Base-by-base conservation (phyloP, 2,888 invertebrate species). In the Caenorhabditis sp. region DNA sequence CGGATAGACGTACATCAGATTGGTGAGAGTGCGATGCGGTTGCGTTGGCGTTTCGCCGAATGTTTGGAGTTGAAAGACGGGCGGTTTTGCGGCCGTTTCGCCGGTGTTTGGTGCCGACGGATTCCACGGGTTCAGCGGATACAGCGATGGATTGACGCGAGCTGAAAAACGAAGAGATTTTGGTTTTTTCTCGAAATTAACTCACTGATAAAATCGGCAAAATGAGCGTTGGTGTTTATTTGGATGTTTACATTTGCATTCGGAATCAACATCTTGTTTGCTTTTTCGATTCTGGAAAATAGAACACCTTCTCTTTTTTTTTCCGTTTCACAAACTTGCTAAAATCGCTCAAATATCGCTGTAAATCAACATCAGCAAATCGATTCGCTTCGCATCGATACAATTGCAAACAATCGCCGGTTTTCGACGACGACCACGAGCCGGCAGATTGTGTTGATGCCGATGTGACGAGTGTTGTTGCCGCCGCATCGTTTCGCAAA, bases 1-100 rank as follows among this genome's bases (percentile, higher is more conserved):
- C 0, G 97, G 97, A 88, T 96, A 95, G 19, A 97, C 92, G 88
- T 95, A 97, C 50, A 97, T 90, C 88, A 95, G 93, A 89, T 97
- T 97, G 27, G 92, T 90, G 1, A 93, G 93, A 87, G 93, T 93
- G 0, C 95, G 95, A 88, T 93, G 92, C 27, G 92, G 91, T 81
- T 92, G 92, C 88, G 92, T 92, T 59, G 85, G 84, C 76, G 76
- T 84, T 57, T 88, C 88, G 3, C 88, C 87, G 83, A 95, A 92
- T 84, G 94, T 93, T n/a, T 93, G 92, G 65, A 96, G 90, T 89
- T 96, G 95, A 69, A 94, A 87, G 0, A 94, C 93, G 10, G 94
- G 92, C 24, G 51, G 71, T 6, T 49, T 65, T 1, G 57, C 19
- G n/a, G n/a, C n/a, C n/a, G 36, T 37, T 21, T 19, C 23, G 1